Percentiles rank a stretch among this genome's conserved stretches.
phyloP scores from a whole-genome alignment of 2,797 vertebrate genomes.

The Poecilia picta region DNA sequence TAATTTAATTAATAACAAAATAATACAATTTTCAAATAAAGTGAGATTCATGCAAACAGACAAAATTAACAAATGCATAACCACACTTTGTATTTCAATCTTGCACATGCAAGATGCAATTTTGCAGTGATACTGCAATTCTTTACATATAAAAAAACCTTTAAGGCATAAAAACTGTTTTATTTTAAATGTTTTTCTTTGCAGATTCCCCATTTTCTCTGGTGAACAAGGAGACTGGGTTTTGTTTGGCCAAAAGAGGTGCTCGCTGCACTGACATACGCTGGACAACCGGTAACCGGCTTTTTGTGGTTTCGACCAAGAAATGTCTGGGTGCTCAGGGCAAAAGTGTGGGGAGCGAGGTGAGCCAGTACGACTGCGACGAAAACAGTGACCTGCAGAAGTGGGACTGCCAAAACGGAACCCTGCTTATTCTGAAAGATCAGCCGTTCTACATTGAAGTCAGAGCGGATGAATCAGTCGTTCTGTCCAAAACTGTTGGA shows the following conservation, averaged over 20 bases:
- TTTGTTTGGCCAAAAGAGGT: constrained; percentile 51
- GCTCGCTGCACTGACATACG: constrained; percentile 72
- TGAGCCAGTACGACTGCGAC: constrained; percentile 86
- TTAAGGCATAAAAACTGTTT: neutral
- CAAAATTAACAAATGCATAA: neutral
- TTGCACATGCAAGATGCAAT: neutral
- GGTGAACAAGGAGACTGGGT: constrained; percentile 55
- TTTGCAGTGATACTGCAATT: no score
- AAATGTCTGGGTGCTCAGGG: constrained; percentile 87
- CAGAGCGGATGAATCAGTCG: constrained; percentile 79
- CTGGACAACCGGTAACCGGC: constrained; percentile 87
- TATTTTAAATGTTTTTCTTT: constrained; percentile 3
- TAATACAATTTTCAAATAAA: neutral
- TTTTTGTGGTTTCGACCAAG: constrained; percentile 78
- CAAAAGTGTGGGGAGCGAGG: constrained; percentile 79
- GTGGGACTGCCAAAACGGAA: constrained; percentile 92
- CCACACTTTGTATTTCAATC: neutral
- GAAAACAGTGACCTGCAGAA: constrained; percentile 83
- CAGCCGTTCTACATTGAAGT: constrained; percentile 85
- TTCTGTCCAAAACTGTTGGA: constrained; percentile 82
- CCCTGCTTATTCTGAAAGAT: constrained; percentile 85
- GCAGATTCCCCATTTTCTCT: constrained; percentile 64
- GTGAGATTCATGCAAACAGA: neutral
- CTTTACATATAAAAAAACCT: neutral
- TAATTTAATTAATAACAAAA: neutral